Conservation (phyloP, 2,113 vertebrate genomes). For the Eclectus roratus region DNA sequence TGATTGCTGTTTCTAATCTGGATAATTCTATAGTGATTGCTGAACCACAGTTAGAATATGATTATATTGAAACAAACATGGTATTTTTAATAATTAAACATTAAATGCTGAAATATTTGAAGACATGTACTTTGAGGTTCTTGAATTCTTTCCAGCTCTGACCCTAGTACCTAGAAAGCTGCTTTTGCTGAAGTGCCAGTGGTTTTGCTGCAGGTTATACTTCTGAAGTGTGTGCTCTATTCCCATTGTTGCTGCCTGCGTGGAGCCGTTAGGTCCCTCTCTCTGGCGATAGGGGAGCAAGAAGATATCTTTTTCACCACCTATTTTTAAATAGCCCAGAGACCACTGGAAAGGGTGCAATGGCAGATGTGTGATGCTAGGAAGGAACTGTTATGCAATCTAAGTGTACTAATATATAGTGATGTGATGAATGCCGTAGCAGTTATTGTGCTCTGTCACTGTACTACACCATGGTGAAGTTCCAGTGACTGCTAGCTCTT, state of each 20-base stretch:
- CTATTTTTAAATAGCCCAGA: neutral
- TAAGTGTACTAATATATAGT: neutral
- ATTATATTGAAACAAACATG: neutral
- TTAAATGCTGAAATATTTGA: neutral
- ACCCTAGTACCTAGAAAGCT: neutral
- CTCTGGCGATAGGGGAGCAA: neutral
- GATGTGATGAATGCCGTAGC: neutral
- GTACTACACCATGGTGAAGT: neutral
- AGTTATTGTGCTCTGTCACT: neutral
- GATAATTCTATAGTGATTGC: neutral
- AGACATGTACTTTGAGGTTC: neutral
- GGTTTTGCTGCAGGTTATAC: neutral
- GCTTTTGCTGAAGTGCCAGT: neutral
- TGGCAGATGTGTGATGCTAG: neutral
- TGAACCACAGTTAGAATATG: neutral
- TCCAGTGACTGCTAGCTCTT: neutral
- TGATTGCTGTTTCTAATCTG: neutral
- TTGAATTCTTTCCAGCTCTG: neutral
- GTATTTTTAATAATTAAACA: neutral
- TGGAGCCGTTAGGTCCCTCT: neutral
- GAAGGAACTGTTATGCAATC: neutral
- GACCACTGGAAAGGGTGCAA: neutral
- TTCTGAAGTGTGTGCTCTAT: neutral
- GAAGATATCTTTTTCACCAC: neutral
- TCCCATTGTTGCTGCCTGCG: neutral